Evolutionary conservation across 2,797 vertebrate species (phyloP).

Genomic region (Coendou prehensilis): DNA sequence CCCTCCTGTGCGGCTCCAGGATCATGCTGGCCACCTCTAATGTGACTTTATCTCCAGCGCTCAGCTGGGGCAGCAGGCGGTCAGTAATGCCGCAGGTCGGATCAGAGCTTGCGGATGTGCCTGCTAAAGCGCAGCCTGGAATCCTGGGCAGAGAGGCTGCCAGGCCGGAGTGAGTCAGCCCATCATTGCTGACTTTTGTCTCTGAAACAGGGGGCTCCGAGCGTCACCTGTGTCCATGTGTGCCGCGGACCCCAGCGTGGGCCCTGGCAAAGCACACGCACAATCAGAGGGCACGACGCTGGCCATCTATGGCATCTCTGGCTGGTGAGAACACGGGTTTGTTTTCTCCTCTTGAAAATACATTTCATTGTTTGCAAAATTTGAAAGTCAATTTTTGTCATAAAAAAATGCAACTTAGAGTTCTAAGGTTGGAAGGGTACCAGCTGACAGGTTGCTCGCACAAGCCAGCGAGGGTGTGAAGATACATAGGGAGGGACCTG

Average conservation of each 20-base stretch:
- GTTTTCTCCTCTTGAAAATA: background rate
- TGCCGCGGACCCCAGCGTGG: too few species aligned
- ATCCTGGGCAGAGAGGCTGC: background rate
- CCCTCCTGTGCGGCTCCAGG: background rate
- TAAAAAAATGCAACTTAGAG: slow-evolving; percentile 7
- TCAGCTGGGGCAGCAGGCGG: background rate
- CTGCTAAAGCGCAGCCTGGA: fast-evolving
- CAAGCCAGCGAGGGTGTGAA: background rate
- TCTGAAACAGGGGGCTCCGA: background rate
- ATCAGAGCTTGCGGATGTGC: background rate
- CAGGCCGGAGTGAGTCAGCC: background rate
- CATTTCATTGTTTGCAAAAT: background rate
- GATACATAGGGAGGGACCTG: background rate
- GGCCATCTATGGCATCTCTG: background rate
- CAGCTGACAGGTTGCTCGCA: background rate
- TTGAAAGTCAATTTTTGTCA: background rate
- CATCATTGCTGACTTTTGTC: too few species aligned
- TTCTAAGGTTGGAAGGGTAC: background rate
- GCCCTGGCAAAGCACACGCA: background rate
- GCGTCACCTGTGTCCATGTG: background rate
- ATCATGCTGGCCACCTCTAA: background rate
- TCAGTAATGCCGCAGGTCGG: background rate
- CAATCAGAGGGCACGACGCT: background rate
- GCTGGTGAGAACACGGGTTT: background rate
- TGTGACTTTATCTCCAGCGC: background rate